Evolutionary conservation across 2,888 invertebrate species (phyloP), one percentile per base, ranked within the genome.

Genomic region (Acleris literana): DNA sequence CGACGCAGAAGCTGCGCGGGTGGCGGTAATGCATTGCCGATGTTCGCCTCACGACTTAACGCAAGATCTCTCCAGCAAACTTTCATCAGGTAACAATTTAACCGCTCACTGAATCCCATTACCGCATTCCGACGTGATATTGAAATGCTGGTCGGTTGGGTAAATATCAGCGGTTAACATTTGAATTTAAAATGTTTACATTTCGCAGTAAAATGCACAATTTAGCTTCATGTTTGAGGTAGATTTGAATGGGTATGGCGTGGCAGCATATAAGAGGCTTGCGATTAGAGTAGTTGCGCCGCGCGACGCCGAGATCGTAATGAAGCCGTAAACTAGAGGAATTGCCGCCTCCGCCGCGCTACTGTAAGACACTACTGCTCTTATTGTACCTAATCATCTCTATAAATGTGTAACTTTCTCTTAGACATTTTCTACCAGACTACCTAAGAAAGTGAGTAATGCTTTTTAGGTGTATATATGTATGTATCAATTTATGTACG

Each of bases 251-350:
- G 76, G 75, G 77, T 72, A 68, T 58, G 69, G 72, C 71, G 72
- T 72, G 70, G 71, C 71, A 46, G 76, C 79, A 80, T 76, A 80
- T 79, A 77, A 82, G 81, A 76, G 71, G 76, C 75, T 80, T 76
- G 73, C 71, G 76, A 75, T 74, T 68, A 69, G 64, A 66, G 64
- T 67, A 69, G 69, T 73, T 69, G 69, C 69, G 70, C 70, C 68
- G 71, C 76, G 74, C 75, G 78, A 76, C 48, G 48, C 75, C 78
- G 76, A 77, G 75, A 77, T 74, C 77, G 83, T 88, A 88, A 90
- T 88, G 88, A 90, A 89, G 88, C 83, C 83, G 85, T 87, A 85
- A 87, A 80, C 81, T 80, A 83, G 81, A 79, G 85, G 75, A 82
- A 84, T 79, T 80, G 82, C 83, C 84, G 81, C 87, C 83, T 83